Base-by-base conservation (phyloP, 2,888 invertebrate genomes). In the Coecobrya sp. region DNA sequence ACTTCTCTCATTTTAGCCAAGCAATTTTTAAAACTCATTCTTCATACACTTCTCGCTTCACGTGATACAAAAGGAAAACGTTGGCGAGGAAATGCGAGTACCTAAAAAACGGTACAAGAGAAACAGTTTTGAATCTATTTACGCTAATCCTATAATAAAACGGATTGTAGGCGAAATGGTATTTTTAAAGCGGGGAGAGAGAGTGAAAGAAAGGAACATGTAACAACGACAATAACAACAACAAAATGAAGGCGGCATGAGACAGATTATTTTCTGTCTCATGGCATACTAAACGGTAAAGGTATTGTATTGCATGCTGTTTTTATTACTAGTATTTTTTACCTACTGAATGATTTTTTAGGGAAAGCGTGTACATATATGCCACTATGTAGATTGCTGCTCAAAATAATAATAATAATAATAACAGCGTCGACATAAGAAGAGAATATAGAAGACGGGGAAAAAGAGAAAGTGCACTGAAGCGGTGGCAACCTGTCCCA, bases 401-500 rank as follows among this genome's bases (percentile, higher is more conserved):
- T 55, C 55, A 55, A 55, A 36, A 55, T 55, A 55, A 55, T n/a
- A 55, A 55, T 19, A 19, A n/a, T 55, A 19, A 0, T 1, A 19
- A n/a, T 55, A 49, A 10, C 49, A 49, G 49, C 49, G 13, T 10
- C 1, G 10, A 1, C 1, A 49, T 3, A 13, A 49, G 11, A 49
- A 10, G 1, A 10, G 25, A 36, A 13, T 30, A 1, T 8, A 22
- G 8, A n/a, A 22, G 11, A 45, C 1, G 22, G 42, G 19, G 42
- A 70, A 59, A 65, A 79, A 65, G 52, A 30, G 52, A 86, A 89
- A 70, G 82, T 73, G 89, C 59, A 90, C 62, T 62, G 85, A 76
- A 85, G 89, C 89, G 73, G 19, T 76, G 52, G 84, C 52, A 84
- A 84, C 82, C 89, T 89, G 82, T 84, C 85, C 73, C 89, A 90